phyloP scores from a whole-genome alignment of 2,888 invertebrate species.

The Netelia inedita region DNA sequence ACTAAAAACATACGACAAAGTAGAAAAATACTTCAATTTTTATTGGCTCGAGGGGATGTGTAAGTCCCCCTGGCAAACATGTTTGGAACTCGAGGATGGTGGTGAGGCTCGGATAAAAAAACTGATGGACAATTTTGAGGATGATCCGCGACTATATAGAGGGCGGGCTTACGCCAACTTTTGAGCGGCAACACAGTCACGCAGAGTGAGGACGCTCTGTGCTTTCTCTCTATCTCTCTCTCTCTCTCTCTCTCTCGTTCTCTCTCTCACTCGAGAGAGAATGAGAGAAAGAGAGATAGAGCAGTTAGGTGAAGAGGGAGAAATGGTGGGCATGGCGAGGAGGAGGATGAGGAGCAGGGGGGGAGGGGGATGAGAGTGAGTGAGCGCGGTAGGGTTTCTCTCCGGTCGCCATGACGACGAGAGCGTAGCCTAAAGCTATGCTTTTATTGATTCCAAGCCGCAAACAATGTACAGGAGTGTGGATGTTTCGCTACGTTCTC shows the following conservation, averaged over 20 bases:
- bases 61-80: not conserved
- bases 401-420: constrained; percentile 83
- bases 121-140: constrained; percentile 75
- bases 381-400: constrained; percentile 81
- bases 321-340: constrained; percentile 39
- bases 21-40: too few species aligned
- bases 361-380: constrained; percentile 50
- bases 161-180: constrained; percentile 76
- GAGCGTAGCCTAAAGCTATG: constrained; percentile 85
- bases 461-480: constrained; percentile 85
- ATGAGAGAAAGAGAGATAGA: constrained; percentile 56
- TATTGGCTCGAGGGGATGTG: not conserved
- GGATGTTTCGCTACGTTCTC: constrained; percentile 84
- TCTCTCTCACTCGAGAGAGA: constrained; percentile 16
- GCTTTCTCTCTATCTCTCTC: too few species aligned
- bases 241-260: too few species aligned
- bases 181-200: constrained; percentile 74
- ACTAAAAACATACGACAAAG: too few species aligned
- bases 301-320: constrained; percentile 35
- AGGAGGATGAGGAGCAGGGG: constrained; percentile 41
- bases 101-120: constrained; percentile 21
- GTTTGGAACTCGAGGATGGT: constrained; percentile 2
- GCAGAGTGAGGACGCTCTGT: constrained; percentile 12
- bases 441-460: constrained; percentile 85
- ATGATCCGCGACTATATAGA: constrained; percentile 73